A percentile compares a stretch with the other conserved stretches of the same genome.
These are phyloP conservation scores for Lepilemur septentrionalis DNA, from an alignment of 2,797 vertebrate species.

Conservation along the genomic window DNA sequence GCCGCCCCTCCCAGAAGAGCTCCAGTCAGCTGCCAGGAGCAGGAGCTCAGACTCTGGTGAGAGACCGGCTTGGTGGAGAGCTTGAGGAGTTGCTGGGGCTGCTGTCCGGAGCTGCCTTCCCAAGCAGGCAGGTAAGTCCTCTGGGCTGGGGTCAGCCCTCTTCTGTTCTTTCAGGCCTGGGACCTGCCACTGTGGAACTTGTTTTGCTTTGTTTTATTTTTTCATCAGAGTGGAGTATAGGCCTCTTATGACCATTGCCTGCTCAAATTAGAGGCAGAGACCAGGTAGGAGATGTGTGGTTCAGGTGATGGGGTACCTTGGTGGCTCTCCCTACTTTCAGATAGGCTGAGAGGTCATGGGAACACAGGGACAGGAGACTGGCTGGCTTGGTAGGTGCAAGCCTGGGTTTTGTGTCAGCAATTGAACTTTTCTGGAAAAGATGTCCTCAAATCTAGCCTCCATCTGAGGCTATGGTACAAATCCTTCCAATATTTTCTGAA, in stretches of 20 bases:
- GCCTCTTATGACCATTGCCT: background rate
- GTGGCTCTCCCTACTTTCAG: background rate
- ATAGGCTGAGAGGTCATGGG: background rate
- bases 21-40: background rate
- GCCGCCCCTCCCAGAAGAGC: conserved; percentile 64
- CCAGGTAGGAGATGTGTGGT: background rate
- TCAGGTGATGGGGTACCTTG: background rate
- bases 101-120: background rate
- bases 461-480: background rate
- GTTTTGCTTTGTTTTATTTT: background rate
- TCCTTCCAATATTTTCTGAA: conserved; percentile 1
- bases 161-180: background rate
- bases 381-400: background rate
- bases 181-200: background rate
- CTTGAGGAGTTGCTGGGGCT: background rate
- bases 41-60: background rate
- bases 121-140: conserved; percentile 41
- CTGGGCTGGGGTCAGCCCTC: background rate
- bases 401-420: background rate
- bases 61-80: background rate
- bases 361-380: background rate
- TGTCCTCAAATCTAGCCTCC: background rate
- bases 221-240: background rate
- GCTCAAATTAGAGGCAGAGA: background rate
- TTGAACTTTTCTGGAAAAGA: background rate